Percentiles rank a stretch among this genome's conserved stretches.
phyloP scores from a whole-genome alignment of 1,140 invertebrate species.

The Odontomachus brunneus region DNA sequence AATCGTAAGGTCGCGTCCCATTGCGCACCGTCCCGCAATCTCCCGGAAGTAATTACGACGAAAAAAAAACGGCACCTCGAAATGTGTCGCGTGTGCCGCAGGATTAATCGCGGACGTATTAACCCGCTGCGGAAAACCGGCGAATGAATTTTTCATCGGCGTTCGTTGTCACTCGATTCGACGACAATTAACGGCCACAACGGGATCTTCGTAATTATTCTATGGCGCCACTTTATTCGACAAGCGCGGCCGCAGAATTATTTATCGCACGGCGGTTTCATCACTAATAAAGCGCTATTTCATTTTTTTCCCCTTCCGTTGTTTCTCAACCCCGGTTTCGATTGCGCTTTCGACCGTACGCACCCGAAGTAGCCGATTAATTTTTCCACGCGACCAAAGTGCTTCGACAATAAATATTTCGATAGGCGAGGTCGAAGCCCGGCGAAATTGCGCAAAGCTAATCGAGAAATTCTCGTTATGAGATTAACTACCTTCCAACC shows the following conservation, averaged over 20 bases:
- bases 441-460: not conserved
- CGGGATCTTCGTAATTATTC: constrained; percentile 30
- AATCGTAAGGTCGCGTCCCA: no score
- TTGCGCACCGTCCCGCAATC: not conserved
- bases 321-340: not conserved
- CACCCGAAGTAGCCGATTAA: not conserved
- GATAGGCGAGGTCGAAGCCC: no score
- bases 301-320: constrained; percentile 6
- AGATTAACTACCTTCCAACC: not conserved
- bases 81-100: not conserved
- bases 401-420: constrained; percentile 28
- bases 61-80: not conserved
- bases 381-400: constrained; percentile 22
- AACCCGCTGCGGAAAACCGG: not conserved
- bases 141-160: constrained; percentile 16
- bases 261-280: constrained; percentile 49
- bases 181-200: constrained; percentile 25
- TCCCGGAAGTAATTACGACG: not conserved
- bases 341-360: not conserved
- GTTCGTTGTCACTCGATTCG: not conserved
- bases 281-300: constrained; percentile 19
- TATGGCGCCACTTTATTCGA: not conserved
- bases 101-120: not conserved
- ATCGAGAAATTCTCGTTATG: not conserved
- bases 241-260: constrained; percentile 32